phyloP scores from a whole-genome alignment of 2,113 vertebrate species.

The Ascaphus truei region DNA sequence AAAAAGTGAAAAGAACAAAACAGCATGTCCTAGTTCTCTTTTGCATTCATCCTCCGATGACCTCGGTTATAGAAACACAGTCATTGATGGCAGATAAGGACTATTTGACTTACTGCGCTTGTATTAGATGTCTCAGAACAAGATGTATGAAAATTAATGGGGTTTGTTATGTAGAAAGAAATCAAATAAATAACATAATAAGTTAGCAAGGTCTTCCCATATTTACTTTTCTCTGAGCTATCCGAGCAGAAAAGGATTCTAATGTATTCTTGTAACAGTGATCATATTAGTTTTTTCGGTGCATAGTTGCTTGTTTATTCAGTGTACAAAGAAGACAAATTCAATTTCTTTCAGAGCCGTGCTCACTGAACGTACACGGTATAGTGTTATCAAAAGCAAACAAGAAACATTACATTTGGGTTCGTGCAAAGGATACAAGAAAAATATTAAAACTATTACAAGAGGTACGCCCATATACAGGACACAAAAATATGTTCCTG shows the following conservation, averaged over 20 bases:
- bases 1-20: background rate
- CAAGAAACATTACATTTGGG: background rate
- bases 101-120: background rate
- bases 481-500: no score
- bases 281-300: slow-evolving; percentile 19
- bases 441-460: no score
- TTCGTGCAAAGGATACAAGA: no score
- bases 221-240: slow-evolving; percentile 9
- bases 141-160: background rate
- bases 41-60: background rate
- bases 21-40: no score
- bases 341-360: slow-evolving; percentile 15
- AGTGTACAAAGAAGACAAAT: slow-evolving; percentile 15
- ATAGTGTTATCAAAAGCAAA: background rate
- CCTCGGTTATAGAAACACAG: background rate
- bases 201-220: background rate
- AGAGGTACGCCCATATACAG: no score
- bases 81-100: background rate
- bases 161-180: background rate
- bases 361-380: background rate
- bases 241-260: slow-evolving; percentile 19
- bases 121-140: background rate
- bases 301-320: slow-evolving; percentile 20
- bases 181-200: background rate
- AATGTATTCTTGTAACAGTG: slow-evolving; percentile 17